phyloP scores from a whole-genome alignment of 2,113 vertebrate genomes.

The Petroica traversi region DNA sequence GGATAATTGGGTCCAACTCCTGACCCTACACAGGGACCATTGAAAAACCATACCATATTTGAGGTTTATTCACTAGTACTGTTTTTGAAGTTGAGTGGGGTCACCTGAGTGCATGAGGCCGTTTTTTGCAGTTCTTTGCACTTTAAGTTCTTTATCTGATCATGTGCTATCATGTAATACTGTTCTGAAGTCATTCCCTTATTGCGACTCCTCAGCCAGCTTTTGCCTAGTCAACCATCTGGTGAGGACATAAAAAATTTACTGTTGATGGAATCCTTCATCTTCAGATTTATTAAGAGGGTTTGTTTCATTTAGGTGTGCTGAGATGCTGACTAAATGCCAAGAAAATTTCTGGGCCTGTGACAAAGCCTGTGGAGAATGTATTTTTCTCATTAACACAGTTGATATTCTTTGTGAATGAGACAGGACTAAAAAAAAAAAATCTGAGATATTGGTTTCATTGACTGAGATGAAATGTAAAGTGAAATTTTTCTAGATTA shows the following conservation, averaged over 20 bases:
- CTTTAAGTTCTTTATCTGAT: not conserved
- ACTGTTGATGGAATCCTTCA: not conserved
- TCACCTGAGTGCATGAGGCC: not conserved
- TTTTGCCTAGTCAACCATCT: not conserved
- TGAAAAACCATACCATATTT: not conserved
- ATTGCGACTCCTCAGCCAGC: not conserved
- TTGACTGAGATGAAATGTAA: not conserved
- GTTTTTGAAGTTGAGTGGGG: not conserved
- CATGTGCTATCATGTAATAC: not conserved
- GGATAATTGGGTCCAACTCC: not conserved
- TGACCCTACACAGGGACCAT: not conserved
- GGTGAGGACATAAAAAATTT: not conserved
- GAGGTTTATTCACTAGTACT: not conserved
- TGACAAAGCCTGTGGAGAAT: not conserved
- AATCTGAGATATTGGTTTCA: not conserved
- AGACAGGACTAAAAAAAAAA: not conserved
- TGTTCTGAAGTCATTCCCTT: not conserved
- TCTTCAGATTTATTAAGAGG: not conserved
- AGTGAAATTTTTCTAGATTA: not conserved
- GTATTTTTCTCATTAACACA: not conserved
- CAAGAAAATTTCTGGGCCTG: not conserved
- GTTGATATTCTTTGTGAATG: not conserved
- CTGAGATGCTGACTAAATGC: not conserved
- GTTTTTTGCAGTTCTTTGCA: not conserved
- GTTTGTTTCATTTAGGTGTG: not conserved